phyloP scores from a whole-genome alignment of 2,113 vertebrate species.

The Gopherus evgoodei region DNA sequence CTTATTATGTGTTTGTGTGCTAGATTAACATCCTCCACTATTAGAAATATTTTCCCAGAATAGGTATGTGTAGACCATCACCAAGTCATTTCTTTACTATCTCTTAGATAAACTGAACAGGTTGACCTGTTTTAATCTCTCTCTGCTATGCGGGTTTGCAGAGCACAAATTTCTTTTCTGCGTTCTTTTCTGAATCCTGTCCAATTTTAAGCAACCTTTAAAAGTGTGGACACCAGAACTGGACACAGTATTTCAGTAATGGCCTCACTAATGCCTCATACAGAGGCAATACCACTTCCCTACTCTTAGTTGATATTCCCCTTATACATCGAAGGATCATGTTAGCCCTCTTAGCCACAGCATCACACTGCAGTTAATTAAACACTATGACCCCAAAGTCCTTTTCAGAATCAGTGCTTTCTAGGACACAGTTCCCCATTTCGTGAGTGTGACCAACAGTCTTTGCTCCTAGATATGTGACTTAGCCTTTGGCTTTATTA shows the following conservation, averaged over 20 bases:
- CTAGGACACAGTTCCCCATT: not conserved
- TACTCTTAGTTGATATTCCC: not conserved
- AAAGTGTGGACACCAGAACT: not conserved
- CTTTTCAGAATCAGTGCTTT: not conserved
- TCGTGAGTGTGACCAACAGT: not conserved
- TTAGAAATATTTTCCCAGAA: not conserved
- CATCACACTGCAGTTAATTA: not conserved
- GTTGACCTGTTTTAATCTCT: not conserved
- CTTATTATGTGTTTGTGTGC: not conserved
- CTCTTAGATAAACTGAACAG: not conserved
- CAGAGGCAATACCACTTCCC: not conserved
- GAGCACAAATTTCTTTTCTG: not conserved
- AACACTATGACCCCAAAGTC: not conserved
- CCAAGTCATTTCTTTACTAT: not conserved
- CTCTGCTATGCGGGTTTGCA: not conserved
- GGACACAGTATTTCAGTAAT: not conserved
- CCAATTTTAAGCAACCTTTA: not conserved
- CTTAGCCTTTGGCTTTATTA: not conserved
- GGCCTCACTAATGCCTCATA: not conserved
- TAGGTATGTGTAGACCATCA: not conserved
- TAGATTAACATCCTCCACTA: fast-evolving
- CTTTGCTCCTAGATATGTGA: not conserved
- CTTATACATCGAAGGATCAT: not conserved
- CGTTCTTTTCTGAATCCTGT: not conserved
- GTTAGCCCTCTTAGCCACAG: not conserved